Percentiles rank a stretch among this genome's conserved stretches.
These are phyloP conservation scores for Chlorops oryzae DNA, from an alignment of 1,140 invertebrate genomes.

Conservation along the genomic window DNA sequence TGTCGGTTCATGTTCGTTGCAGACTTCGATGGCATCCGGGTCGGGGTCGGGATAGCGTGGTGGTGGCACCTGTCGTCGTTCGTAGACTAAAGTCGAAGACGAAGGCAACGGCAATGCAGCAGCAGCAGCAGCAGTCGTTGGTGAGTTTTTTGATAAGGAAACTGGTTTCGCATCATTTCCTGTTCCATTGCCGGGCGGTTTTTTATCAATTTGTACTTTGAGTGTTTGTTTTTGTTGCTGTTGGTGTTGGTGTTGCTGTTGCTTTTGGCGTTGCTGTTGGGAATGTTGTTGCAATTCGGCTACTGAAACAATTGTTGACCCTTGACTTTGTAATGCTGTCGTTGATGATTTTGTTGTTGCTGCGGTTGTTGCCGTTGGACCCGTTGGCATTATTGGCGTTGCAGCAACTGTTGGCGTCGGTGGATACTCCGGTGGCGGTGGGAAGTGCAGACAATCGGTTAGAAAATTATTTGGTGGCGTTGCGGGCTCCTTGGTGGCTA, in stretches of 20 bases:
- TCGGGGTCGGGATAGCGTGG: slow-evolving; percentile 40
- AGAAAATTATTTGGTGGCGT: slow-evolving; percentile 49
- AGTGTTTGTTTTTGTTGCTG: not conserved
- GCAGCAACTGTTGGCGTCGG: slow-evolving; percentile 16
- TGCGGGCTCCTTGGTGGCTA: slow-evolving; percentile 13
- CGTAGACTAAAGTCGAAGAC: not conserved
- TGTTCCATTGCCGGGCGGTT: not conserved
- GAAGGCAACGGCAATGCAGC: no score
- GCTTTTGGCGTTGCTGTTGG: not conserved
- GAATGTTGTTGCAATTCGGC: not conserved
- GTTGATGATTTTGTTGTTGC: slow-evolving; percentile 2
- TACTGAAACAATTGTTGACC: not conserved
- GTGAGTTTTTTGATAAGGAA: not conserved
- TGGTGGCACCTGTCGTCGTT: slow-evolving; percentile 9
- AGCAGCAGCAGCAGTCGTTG: no score
- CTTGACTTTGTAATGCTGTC: not conserved
- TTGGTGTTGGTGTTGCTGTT: slow-evolving; percentile 5
- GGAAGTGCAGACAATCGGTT: slow-evolving; percentile 30
- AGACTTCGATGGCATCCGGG: slow-evolving; percentile 42
- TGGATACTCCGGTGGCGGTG: slow-evolving; percentile 38
- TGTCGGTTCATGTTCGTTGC: slow-evolving; percentile 25
- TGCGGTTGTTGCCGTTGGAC: slow-evolving; percentile 7
- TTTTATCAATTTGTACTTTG: slow-evolving; percentile 1
- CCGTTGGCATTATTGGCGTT: slow-evolving; percentile 16
- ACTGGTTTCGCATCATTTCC: not conserved